These are phyloP conservation scores for Caenorhabditis sp. DNA, from an alignment of 2,888 invertebrate species.

Conservation along the genomic window DNA sequence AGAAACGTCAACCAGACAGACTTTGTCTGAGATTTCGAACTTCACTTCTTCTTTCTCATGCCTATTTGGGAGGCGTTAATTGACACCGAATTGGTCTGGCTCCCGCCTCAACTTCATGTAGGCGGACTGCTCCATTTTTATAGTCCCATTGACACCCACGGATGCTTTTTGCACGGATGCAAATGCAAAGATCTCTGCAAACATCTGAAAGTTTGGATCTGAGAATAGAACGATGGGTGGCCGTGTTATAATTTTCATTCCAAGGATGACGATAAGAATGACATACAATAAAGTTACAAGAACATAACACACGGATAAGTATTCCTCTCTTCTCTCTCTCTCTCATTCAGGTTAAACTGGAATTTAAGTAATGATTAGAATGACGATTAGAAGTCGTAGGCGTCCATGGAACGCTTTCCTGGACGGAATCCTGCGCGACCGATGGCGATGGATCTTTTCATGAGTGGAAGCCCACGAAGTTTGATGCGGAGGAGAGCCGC, in stretches of 20 bases:
- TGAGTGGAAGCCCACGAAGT: slow-evolving; percentile 51
- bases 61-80: slow-evolving; percentile 24
- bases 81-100: slow-evolving; percentile 25
- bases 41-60: slow-evolving; percentile 37
- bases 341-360: no score
- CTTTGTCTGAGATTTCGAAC: slow-evolving; percentile 13
- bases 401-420: slow-evolving; percentile 55
- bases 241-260: background rate
- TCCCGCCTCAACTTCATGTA: background rate
- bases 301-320: no score
- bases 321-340: no score
- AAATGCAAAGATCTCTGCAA: no score
- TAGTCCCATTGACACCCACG: slow-evolving; percentile 16
- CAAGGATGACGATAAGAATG: background rate
- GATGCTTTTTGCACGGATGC: background rate
- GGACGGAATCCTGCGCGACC: slow-evolving; percentile 64
- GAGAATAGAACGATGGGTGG: background rate
- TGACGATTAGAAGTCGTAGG: slow-evolving; percentile 8
- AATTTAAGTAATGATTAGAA: no score
- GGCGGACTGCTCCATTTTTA: slow-evolving; percentile 38
- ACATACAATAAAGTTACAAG: background rate
- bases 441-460: slow-evolving; percentile 46
- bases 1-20: slow-evolving; percentile 25
- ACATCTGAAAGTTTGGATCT: no score
- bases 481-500: slow-evolving; percentile 23